Conservation (phyloP, 2,888 invertebrate species). For the Hirudinaria manillensis region DNA sequence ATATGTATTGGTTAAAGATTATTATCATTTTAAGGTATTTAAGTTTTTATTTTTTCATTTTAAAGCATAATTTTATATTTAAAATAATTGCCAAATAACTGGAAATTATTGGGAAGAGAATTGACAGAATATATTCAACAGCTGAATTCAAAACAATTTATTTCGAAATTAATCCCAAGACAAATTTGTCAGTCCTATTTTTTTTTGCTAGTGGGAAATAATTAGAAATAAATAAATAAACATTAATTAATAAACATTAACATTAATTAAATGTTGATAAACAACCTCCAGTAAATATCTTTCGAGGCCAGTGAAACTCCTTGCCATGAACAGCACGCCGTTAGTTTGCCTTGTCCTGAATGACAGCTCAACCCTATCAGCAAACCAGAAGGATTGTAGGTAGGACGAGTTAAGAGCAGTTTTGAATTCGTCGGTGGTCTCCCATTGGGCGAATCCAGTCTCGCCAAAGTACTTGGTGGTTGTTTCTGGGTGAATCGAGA, state of each 20-base stretch:
- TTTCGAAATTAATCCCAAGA: too few species aligned
- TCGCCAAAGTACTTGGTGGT: slow-evolving; percentile 65
- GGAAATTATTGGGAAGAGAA: too few species aligned
- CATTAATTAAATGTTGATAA: slow-evolving; percentile 10
- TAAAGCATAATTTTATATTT: too few species aligned
- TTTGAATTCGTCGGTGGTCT: slow-evolving; percentile 22
- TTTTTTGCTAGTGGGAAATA: background rate
- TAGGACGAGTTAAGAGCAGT: slow-evolving; percentile 44
- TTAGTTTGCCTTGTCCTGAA: slow-evolving; percentile 88
- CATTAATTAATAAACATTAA: slow-evolving; percentile 18
- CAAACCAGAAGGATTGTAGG: slow-evolving; percentile 31
- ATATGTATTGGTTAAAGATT: background rate
- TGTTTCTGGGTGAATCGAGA: slow-evolving; percentile 42
- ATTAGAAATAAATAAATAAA: background rate
- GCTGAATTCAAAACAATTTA: too few species aligned
- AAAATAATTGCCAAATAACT: too few species aligned
- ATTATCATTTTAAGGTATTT: too few species aligned
- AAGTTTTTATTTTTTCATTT: too few species aligned
- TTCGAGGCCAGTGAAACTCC: slow-evolving; percentile 52
- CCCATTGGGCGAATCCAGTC: slow-evolving; percentile 25
- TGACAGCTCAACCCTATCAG: slow-evolving; percentile 68
- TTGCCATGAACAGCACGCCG: slow-evolving; percentile 79
- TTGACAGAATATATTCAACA: too few species aligned
- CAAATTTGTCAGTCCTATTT: too few species aligned
- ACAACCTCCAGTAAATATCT: slow-evolving; percentile 76